Evolutionary conservation across 2,113 vertebrate genomes (phyloP).

Genomic region (Hirundichthys speculiger): DNA sequence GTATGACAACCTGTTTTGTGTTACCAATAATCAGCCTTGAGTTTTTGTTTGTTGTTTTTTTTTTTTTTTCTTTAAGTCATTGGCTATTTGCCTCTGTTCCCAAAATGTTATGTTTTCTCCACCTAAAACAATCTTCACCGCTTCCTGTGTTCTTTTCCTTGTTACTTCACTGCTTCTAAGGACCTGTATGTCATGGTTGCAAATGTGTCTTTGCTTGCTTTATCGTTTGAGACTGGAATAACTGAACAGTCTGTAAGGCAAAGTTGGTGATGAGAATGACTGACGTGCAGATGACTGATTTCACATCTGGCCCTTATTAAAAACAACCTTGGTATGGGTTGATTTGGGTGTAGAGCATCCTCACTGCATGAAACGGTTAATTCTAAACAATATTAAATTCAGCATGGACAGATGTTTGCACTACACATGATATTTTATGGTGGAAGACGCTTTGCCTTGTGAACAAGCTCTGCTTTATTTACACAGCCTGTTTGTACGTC

Average conservation of each 20-base stretch:
- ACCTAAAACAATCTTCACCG: conserved; percentile 16
- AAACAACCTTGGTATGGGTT: conserved; percentile 5
- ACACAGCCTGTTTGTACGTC: conserved; percentile 36
- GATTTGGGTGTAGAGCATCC: conserved; percentile 10
- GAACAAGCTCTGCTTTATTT: conserved; percentile 53
- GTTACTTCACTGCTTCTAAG: conserved; percentile 17
- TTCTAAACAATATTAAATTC: conserved; percentile 24
- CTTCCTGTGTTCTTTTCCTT: conserved; percentile 24
- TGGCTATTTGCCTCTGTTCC: conserved; percentile 27
- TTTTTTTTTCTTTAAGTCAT: neutral
- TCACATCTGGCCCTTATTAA: conserved; percentile 19
- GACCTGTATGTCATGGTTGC: conserved; percentile 41
- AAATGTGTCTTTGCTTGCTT: conserved; percentile 47
- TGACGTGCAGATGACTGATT: conserved; percentile 10
- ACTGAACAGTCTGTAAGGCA: conserved; percentile 15
- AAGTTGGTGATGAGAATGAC: conserved; percentile 22
- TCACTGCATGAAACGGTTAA: conserved; percentile 28
- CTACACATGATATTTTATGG: conserved; percentile 34
- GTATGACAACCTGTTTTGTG: conserved; percentile 16
- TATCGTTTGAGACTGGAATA: conserved; percentile 61
- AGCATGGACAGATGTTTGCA: conserved; percentile 46
- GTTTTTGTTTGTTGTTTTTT: neutral
- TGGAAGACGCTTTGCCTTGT: conserved; percentile 49
- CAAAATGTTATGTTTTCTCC: conserved; percentile 32
- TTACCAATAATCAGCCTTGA: conserved; percentile 45